Evolutionary conservation across 2,888 invertebrate genomes (phyloP).

Genomic region (Ochropleura plecta): DNA sequence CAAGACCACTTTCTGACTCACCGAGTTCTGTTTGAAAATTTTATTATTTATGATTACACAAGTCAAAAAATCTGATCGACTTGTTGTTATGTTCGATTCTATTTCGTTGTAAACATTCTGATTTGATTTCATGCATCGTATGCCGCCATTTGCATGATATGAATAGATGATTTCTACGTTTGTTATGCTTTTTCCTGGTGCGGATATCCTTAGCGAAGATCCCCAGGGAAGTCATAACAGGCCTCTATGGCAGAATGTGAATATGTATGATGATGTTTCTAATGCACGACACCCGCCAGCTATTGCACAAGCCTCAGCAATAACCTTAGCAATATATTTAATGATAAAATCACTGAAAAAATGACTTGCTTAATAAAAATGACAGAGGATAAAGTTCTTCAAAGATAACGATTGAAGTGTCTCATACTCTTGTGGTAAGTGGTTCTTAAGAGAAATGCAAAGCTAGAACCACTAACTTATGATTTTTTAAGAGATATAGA

Average conservation of each 20-base stretch:
- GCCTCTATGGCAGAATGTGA: conserved; percentile 25
- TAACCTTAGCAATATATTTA: background rate
- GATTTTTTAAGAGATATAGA: background rate
- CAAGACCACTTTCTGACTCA: conserved; percentile 67
- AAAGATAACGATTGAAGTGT: background rate
- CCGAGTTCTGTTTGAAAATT: conserved; percentile 66
- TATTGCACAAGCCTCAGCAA: conserved; percentile 31
- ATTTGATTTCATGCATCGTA: conserved; percentile 13
- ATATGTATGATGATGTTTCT: conserved; percentile 11
- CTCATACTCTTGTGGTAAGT: background rate
- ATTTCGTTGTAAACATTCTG: conserved; percentile 23
- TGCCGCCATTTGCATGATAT: conserved; percentile 6
- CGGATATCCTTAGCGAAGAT: conserved; percentile 19
- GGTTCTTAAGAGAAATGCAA: background rate
- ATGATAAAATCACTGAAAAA: background rate
- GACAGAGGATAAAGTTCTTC: background rate
- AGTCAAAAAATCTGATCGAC: conserved; percentile 53
- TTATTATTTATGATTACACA: conserved; percentile 62
- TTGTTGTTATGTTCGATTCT: conserved; percentile 34
- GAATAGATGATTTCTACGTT: conserved; percentile 1
- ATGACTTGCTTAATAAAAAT: background rate
- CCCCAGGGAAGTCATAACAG: conserved; percentile 13
- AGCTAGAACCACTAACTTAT: background rate
- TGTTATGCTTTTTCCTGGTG: conserved; percentile 11
- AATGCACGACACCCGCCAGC: background rate